Evolutionary conservation across 2,797 vertebrate genomes (phyloP).

Genomic region (Gallinago nigripennis): DNA sequence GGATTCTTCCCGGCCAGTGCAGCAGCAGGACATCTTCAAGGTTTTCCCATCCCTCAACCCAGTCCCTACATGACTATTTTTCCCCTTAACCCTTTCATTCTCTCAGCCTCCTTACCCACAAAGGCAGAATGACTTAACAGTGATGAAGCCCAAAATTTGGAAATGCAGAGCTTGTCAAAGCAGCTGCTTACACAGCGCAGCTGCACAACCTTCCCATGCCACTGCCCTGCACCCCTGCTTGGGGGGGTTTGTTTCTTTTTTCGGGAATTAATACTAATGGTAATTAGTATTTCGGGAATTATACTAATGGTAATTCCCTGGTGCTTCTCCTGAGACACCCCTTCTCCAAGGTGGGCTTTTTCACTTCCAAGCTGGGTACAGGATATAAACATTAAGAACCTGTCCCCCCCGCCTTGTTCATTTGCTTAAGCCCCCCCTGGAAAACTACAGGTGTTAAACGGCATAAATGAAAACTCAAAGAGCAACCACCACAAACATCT

Average conservation of each 20-base stretch:
- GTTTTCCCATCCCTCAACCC: not conserved
- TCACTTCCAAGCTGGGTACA: not conserved
- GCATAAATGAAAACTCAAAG: not conserved
- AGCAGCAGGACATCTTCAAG: not conserved
- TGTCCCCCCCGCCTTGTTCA: not conserved
- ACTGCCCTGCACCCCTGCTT: not conserved
- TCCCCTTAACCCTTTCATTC: not conserved
- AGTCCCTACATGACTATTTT: not conserved
- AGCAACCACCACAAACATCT: not conserved
- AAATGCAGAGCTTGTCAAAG: not conserved
- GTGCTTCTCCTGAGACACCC: not conserved
- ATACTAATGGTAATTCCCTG: too few species aligned
- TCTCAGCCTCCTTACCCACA: not conserved
- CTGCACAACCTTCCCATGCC: not conserved
- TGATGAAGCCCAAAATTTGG: not conserved
- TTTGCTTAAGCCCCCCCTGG: not conserved
- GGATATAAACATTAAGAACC: not conserved
- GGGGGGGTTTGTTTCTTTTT: not conserved
- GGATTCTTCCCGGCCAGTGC: not conserved
- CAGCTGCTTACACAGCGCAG: not conserved
- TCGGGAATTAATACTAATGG: too few species aligned
- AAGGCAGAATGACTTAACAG: not conserved
- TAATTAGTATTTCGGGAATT: not conserved
- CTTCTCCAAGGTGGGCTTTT: not conserved
- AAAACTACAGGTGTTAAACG: not conserved